These are phyloP conservation scores for Adelognathus sp. DNA, from an alignment of 2,888 invertebrate species.

Conservation along the genomic window DNA sequence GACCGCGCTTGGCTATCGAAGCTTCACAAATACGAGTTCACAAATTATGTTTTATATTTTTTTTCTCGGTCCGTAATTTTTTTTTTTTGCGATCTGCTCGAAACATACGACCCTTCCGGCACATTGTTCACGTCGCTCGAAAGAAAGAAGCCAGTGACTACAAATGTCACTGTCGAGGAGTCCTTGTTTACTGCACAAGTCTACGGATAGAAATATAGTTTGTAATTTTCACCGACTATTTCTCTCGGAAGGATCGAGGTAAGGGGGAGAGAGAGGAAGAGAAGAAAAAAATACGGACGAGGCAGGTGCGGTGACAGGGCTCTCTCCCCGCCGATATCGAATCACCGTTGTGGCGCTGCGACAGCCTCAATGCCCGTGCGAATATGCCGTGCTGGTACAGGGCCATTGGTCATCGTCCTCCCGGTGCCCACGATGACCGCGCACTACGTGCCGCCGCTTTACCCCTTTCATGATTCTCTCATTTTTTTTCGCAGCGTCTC, in stretches of 20 bases:
- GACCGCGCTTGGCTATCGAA: conserved; percentile 13
- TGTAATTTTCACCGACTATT: neutral
- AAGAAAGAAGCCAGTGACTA: neutral
- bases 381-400: neutral
- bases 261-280: neutral
- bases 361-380: conserved; percentile 14
- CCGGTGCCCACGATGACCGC: conserved; percentile 27
- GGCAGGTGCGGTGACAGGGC: conserved; percentile 10
- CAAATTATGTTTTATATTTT: neutral
- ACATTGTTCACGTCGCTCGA: neutral
- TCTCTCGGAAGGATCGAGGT: neutral
- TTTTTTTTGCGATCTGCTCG: too few species aligned
- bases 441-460: conserved; percentile 19
- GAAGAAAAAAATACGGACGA: neutral
- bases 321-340: conserved; percentile 23
- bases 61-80: neutral
- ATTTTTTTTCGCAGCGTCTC: neutral
- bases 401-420: conserved; percentile 30
- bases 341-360: conserved; percentile 20
- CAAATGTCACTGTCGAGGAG: conserved; percentile 7
- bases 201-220: neutral
- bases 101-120: conserved; percentile 23
- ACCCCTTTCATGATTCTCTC: conserved; percentile 14
- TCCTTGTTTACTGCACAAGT: neutral
- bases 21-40: neutral